Percentiles rank a stretch among this genome's conserved stretches.
Conservation (phyloP, 2,888 invertebrate species). For the Drosophila melanosoma region DNA sequence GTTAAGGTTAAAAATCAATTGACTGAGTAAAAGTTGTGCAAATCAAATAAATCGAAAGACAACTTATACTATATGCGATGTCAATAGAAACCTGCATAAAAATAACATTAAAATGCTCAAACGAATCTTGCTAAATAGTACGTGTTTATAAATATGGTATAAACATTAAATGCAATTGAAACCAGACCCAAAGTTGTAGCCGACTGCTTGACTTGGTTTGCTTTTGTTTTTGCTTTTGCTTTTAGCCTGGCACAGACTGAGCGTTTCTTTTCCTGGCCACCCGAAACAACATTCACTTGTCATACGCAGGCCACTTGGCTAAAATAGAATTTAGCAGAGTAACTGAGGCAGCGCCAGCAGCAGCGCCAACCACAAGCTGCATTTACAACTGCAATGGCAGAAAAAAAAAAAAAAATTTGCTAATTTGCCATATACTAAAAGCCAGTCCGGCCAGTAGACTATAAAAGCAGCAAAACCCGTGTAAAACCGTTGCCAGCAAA, state of each 20-base stretch:
- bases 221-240: slow-evolving; percentile 28
- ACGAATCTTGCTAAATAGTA: slow-evolving; percentile 15
- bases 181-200: slow-evolving; percentile 22
- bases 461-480: slow-evolving; percentile 46
- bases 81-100: slow-evolving; percentile 1
- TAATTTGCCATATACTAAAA: slow-evolving; percentile 51
- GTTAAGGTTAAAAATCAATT: slow-evolving; percentile 62
- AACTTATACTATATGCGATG: slow-evolving; percentile 18
- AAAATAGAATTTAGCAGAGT: slow-evolving; percentile 64
- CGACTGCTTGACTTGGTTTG: slow-evolving; percentile 27
- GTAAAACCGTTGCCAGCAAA: slow-evolving; percentile 24
- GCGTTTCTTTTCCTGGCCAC: slow-evolving; percentile 62
- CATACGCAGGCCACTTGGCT: slow-evolving; percentile 56
- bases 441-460: slow-evolving; percentile 49
- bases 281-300: slow-evolving; percentile 75
- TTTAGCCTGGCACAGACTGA: slow-evolving; percentile 21
- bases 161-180: slow-evolving; percentile 38
- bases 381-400: slow-evolving; percentile 1
- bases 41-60: slow-evolving; percentile 18
- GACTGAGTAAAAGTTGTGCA: slow-evolving; percentile 56
- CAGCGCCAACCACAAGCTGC: slow-evolving; percentile 1
- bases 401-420: slow-evolving; percentile 41
- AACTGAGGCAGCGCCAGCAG: slow-evolving; percentile 12
- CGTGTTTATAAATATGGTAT: slow-evolving; percentile 21
- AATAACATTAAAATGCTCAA: slow-evolving; percentile 3